Evolutionary conservation across 2,113 vertebrate genomes (phyloP).

Genomic region (Hydrolagus affinis): DNA sequence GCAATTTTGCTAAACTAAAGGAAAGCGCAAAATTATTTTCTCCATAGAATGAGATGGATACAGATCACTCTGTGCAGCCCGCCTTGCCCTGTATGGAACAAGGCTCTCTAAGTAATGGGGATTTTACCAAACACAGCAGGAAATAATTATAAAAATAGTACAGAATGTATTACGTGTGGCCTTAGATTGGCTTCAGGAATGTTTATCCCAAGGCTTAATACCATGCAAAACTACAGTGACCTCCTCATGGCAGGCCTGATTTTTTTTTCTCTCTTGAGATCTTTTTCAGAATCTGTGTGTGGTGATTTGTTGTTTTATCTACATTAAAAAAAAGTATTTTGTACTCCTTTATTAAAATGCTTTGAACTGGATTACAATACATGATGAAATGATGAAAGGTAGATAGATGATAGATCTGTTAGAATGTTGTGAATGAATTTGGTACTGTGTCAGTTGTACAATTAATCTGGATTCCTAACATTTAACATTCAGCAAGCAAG

Average conservation of each 20-base stretch:
- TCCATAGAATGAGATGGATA: background rate
- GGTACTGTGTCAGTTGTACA: no score
- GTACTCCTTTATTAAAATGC: background rate
- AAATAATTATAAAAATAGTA: constrained; percentile 49
- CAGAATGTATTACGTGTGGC: constrained; percentile 48
- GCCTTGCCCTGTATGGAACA: background rate
- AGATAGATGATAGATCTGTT: constrained; percentile 4
- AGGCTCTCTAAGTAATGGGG: constrained; percentile 18
- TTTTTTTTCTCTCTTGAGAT: constrained; percentile 7
- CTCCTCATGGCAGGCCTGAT: constrained; percentile 7
- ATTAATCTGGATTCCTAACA: background rate
- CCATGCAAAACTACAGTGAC: constrained; percentile 32
- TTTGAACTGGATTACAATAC: constrained; percentile 12
- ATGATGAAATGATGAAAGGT: background rate
- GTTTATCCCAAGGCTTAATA: constrained; percentile 42
- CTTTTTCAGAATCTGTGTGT: background rate
- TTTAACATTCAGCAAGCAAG: background rate
- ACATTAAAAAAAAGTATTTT: background rate
- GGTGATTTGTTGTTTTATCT: background rate
- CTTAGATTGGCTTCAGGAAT: constrained; percentile 47
- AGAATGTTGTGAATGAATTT: background rate
- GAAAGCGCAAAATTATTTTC: constrained; percentile 12
- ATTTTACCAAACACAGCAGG: constrained; percentile 42
- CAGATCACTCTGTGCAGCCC: background rate
- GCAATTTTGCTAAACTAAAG: constrained; percentile 20